phyloP scores from a whole-genome alignment of 2,888 invertebrate genomes.

The Latrodectus hesperus region DNA sequence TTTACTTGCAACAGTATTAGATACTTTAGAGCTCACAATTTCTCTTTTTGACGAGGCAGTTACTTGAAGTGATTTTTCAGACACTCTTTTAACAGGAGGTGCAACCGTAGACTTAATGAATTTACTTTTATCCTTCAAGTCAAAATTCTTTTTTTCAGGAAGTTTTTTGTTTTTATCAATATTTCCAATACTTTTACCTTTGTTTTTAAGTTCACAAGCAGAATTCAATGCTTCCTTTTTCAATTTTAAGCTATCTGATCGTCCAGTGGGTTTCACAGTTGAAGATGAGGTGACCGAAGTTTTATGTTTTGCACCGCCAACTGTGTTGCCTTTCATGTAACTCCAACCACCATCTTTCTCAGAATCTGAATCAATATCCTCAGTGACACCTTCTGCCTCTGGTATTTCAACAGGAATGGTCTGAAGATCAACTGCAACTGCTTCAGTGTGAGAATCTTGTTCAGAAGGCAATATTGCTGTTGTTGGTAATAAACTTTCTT shows the following conservation, averaged over 20 bases:
- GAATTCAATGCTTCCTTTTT: constrained; percentile 54
- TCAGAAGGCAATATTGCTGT: constrained; percentile 38
- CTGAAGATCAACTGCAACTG: constrained; percentile 58
- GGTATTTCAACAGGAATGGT: constrained; percentile 67
- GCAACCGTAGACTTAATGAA: constrained; percentile 9
- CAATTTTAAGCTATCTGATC: constrained; percentile 18
- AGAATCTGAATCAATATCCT: constrained; percentile 69
- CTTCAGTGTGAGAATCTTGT: constrained; percentile 37
- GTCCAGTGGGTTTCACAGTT: neutral
- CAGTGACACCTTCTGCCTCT: constrained; percentile 70
- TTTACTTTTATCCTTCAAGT: constrained; percentile 37
- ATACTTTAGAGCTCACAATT: neutral
- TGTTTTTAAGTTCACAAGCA: constrained; percentile 32
- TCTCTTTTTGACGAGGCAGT: constrained; percentile 34
- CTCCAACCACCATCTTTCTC: constrained; percentile 70
- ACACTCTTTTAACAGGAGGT: constrained; percentile 28
- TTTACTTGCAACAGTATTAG: neutral
- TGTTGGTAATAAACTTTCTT: constrained; percentile 13
- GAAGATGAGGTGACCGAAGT: neutral
- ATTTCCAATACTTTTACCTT: constrained; percentile 12
- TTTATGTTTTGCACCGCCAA: constrained; percentile 21
- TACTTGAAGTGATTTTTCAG: neutral
- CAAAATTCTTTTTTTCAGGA: constrained; percentile 23
- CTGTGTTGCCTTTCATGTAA: constrained; percentile 61
- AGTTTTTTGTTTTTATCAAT: constrained; percentile 43